A percentile compares a stretch with the other conserved stretches of the same genome.
phyloP scores from a whole-genome alignment of 2,113 vertebrate species.

The Alaudala cheleensis region DNA sequence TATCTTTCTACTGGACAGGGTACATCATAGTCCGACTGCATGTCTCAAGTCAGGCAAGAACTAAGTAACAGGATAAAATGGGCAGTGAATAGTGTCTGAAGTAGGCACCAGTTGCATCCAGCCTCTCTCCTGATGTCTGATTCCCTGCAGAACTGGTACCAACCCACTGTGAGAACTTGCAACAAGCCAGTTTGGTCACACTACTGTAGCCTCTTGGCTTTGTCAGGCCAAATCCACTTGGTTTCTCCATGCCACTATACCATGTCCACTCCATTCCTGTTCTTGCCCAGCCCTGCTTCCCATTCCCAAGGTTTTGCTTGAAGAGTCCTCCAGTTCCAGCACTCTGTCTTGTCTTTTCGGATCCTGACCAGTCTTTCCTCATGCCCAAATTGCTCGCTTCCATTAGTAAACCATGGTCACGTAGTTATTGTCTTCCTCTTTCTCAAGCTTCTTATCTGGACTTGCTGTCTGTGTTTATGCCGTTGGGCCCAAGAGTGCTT shows the following conservation, averaged over 20 bases:
- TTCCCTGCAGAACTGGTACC: background rate
- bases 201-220: background rate
- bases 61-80: background rate
- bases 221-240: background rate
- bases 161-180: background rate
- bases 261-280: too few relatives aligned
- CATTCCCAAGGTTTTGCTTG: background rate
- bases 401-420: background rate
- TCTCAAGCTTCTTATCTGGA: slow-evolving; percentile 24
- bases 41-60: background rate
- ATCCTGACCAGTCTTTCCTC: background rate
- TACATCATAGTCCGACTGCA: rapidly evolving
- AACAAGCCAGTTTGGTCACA: background rate
- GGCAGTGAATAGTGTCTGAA: background rate
- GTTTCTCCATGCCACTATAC: rapidly evolving
- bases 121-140: background rate
- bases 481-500: background rate
- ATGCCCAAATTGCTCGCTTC: background rate
- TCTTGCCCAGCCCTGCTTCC: background rate
- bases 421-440: background rate
- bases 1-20: background rate
- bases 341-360: rapidly evolving
- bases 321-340: background rate
- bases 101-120: background rate
- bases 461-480: background rate